phyloP scores from a whole-genome alignment of 2,113 vertebrate genomes.

The Lagopus muta region DNA sequence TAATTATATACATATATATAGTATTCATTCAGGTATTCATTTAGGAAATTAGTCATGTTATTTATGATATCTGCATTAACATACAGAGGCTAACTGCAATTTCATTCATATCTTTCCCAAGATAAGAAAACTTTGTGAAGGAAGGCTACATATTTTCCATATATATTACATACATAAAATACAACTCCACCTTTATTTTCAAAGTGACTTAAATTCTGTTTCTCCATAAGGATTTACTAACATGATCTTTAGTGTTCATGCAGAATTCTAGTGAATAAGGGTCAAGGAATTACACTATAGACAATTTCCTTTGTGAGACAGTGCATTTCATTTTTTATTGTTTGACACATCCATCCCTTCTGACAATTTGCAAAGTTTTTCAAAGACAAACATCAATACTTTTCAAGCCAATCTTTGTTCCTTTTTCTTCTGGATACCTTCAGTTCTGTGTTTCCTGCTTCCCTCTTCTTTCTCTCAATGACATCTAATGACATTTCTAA shows the following conservation, averaged over 20 bases:
- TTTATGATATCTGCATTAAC: background rate
- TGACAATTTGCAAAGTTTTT: background rate
- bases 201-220: background rate
- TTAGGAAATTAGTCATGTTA: background rate
- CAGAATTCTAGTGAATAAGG: background rate
- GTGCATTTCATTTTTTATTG: background rate
- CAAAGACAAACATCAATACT: background rate
- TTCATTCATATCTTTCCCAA: background rate
- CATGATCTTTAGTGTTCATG: background rate
- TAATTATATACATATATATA: background rate
- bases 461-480: background rate
- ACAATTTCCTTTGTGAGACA: background rate
- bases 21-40: background rate
- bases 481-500: background rate
- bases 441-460: fast-evolving
- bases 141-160: background rate
- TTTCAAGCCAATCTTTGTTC: background rate
- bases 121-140: background rate
- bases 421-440: background rate
- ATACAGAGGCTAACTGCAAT: background rate
- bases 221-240: background rate
- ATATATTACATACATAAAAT: background rate
- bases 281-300: background rate
- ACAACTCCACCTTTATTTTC: background rate
- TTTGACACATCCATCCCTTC: background rate